Conservation (phyloP, 2,797 vertebrate genomes). For the Avahi laniger region DNA sequence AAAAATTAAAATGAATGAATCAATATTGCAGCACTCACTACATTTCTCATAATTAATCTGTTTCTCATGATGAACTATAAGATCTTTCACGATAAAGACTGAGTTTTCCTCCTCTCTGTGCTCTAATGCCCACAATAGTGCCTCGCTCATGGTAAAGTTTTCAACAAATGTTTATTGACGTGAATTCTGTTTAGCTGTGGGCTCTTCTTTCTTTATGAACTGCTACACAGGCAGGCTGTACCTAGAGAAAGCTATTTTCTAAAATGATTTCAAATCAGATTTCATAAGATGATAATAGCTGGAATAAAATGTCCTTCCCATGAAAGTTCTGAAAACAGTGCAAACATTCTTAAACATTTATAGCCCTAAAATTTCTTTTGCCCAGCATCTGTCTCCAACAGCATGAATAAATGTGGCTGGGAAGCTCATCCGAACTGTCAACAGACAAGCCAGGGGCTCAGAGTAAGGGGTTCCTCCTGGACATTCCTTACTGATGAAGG, state of each 20-base stretch:
- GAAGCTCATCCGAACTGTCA: conserved; percentile 56
- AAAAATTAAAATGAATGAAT: background rate
- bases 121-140: background rate
- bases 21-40: background rate
- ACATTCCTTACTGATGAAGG: conserved; percentile 9
- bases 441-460: background rate
- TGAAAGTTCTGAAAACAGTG: conserved; percentile 37
- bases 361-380: conserved; percentile 39
- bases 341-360: conserved; percentile 63
- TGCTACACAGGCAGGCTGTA: conserved; percentile 28
- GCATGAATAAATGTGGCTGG: conserved; percentile 28
- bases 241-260: conserved; percentile 64
- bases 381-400: background rate
- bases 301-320: conserved; percentile 61
- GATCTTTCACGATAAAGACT: background rate
- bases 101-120: background rate
- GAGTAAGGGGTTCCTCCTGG: background rate
- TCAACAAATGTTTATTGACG: conserved; percentile 12
- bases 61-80: background rate
- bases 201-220: conserved; percentile 55
- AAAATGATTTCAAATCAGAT: conserved; percentile 74
- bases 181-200: conserved; percentile 23
- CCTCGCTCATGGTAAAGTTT: background rate
- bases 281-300: conserved; percentile 71
- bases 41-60: background rate